These are phyloP conservation scores for Callopanchax toddi DNA, from an alignment of 2,113 vertebrate species.

Conservation along the genomic window DNA sequence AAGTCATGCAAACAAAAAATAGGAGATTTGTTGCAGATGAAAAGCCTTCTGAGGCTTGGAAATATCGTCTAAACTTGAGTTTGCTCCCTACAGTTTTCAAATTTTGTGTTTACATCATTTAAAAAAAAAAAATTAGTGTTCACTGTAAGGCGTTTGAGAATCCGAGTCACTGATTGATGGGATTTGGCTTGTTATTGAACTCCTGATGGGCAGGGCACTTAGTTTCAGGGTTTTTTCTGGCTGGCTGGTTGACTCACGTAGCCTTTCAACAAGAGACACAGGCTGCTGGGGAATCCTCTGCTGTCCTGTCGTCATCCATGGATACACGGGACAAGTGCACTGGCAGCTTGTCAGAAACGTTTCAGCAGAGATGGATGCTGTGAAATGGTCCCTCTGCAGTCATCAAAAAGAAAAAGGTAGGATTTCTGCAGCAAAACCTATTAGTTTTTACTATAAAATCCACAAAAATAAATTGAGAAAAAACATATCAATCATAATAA, in stretches of 20 bases:
- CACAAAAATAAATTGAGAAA: too few species aligned
- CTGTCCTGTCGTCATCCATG: conserved; percentile 24
- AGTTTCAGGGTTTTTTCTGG: conserved; percentile 45
- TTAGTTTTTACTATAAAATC: background rate
- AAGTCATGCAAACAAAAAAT: background rate
- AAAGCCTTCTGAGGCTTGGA: background rate
- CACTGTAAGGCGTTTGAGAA: conserved; percentile 1
- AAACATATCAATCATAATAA: too few species aligned
- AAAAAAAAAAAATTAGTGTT: too few species aligned
- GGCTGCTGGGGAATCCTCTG: conserved; percentile 53
- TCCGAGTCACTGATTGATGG: conserved; percentile 19
- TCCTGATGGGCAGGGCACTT: conserved; percentile 25
- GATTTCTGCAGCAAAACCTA: background rate
- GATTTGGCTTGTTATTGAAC: conserved; percentile 30
- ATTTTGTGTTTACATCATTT: background rate
- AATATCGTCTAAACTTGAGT: background rate
- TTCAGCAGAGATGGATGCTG: conserved; percentile 32
- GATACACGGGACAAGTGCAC: conserved; percentile 27
- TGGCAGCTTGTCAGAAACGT: conserved; percentile 48
- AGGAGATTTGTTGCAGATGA: background rate
- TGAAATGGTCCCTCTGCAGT: conserved; percentile 35
- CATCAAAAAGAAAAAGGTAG: conserved; percentile 5
- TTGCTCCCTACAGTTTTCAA: background rate
- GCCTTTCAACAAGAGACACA: conserved; percentile 34
- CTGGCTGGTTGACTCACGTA: conserved; percentile 44